phyloP scores from a whole-genome alignment of 2,888 invertebrate species.

The Electrophaes corylata region DNA sequence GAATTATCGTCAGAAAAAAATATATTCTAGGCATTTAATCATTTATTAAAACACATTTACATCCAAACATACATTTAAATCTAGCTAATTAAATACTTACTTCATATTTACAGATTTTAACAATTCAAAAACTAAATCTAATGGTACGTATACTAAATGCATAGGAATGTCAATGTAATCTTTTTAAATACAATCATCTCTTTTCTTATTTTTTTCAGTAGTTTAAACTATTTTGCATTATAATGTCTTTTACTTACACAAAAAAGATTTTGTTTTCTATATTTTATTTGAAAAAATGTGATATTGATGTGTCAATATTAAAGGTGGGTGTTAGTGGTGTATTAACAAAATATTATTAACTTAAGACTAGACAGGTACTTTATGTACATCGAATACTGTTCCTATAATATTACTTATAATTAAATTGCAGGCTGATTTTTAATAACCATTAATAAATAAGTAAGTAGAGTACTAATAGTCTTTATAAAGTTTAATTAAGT shows the following conservation, averaged over 20 bases:
- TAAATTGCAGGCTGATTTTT: conserved; percentile 34
- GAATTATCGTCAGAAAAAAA: not conserved
- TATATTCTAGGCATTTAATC: conserved; percentile 48
- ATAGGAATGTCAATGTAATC: conserved; percentile 66
- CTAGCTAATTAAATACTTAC: conserved; percentile 34
- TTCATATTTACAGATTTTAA: conserved; percentile 53
- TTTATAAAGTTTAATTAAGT: conserved; percentile 4
- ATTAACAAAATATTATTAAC: conserved; percentile 38
- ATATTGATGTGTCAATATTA: conserved; percentile 15
- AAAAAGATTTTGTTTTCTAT: no score
- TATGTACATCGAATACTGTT: conserved; percentile 80
- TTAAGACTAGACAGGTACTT: conserved; percentile 83
- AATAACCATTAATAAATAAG: conserved; percentile 40
- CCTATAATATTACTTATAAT: conserved; percentile 41
- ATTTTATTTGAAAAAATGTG: not conserved
- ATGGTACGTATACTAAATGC: conserved; percentile 60
- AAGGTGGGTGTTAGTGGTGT: conserved; percentile 55
- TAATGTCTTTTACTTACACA: not conserved
- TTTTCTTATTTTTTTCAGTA: not conserved
- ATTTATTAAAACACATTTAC: conserved; percentile 43
- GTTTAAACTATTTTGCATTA: not conserved
- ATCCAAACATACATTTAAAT: conserved; percentile 42
- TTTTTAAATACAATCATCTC: not conserved
- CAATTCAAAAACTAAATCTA: conserved; percentile 47
- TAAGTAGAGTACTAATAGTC: conserved; percentile 46